Evolutionary conservation across 2,797 vertebrate species (phyloP), one percentile per base, ranked within the genome.

Genomic region (Cryptoprocta ferox): DNA sequence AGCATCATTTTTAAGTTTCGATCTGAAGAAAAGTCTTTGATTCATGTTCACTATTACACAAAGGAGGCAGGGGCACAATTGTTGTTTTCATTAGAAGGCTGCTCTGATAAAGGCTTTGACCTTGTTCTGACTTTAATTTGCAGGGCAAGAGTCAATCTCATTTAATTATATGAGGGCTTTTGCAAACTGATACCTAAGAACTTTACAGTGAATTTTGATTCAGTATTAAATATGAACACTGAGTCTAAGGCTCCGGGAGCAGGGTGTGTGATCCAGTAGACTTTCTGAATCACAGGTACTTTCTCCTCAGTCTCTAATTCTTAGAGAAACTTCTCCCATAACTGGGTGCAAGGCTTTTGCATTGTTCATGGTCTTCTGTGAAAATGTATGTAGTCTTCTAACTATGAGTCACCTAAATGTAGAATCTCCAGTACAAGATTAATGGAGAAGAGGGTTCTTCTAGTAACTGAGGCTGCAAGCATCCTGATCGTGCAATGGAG

Each of bases 91-190:
- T 94, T 88, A 75, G 50, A 32, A 92, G 71, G 10, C n/a, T 26
- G 35, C 61, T 93, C 39, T 92, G 61, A 82, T 78, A 21, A 75
- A 73, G 5, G 26, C 2, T 50, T 83, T 13, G 11, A 90, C 92
- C 37, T 95, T 90, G 3, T 94, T 97, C 95, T 94, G 75, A 88
- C 66, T 93, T 96, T 87, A 94, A 94, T 94, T 91, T 93, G 14
- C 61, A 87, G 70, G 79, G 70, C 71, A 93, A 96, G 96, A 89
- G 81, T 32, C 53, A 76, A 70, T 82, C 21, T 95, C 96, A 97
- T 97, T 95, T 50, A 50, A 93, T 85, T 91, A 80, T 59, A 89
- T 2, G 24, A 37, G 30, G 87, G 21, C 78, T 98, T 96, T 92
- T 94, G 45, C 68, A 96, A 89, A 90, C 53, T 63, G 35, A 70